Conservation (phyloP, 2,113 vertebrate genomes). For the Neolamprologus kungweensis region DNA sequence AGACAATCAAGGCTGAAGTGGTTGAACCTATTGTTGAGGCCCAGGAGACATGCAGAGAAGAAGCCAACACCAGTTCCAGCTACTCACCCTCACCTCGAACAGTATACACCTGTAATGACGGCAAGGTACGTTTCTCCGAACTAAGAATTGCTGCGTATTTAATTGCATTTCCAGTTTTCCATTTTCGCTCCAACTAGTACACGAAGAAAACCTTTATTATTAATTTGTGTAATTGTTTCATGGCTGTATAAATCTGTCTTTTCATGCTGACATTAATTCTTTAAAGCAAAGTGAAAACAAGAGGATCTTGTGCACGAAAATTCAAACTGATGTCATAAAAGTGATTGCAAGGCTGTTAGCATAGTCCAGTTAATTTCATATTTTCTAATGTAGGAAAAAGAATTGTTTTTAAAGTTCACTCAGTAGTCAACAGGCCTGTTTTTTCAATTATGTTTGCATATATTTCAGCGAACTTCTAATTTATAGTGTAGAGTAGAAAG, state of each 20-base stretch:
- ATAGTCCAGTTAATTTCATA: background rate
- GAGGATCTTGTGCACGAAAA: background rate
- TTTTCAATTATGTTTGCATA: background rate
- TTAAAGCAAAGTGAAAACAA: background rate
- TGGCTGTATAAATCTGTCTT: background rate
- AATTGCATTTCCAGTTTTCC: background rate
- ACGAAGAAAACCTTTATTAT: background rate
- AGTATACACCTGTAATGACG: conserved; percentile 78
- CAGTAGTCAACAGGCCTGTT: background rate
- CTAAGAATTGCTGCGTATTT: background rate
- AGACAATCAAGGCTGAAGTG: conserved; percentile 80
- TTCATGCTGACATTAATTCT: background rate
- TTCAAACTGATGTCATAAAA: background rate
- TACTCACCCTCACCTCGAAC: conserved; percentile 75
- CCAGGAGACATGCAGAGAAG: conserved; percentile 72
- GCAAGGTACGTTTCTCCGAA: conserved; percentile 62
- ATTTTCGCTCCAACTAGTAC: background rate
- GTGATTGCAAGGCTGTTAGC: background rate
- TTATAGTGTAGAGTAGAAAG: background rate
- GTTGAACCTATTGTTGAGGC: conserved; percentile 73
- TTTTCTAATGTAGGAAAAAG: background rate
- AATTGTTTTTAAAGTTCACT: background rate
- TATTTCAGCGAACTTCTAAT: background rate
- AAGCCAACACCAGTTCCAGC: conserved; percentile 79
- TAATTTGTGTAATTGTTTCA: background rate